phyloP scores from a whole-genome alignment of 1,140 invertebrate genomes.

The Lordiphosa clarofinis region DNA sequence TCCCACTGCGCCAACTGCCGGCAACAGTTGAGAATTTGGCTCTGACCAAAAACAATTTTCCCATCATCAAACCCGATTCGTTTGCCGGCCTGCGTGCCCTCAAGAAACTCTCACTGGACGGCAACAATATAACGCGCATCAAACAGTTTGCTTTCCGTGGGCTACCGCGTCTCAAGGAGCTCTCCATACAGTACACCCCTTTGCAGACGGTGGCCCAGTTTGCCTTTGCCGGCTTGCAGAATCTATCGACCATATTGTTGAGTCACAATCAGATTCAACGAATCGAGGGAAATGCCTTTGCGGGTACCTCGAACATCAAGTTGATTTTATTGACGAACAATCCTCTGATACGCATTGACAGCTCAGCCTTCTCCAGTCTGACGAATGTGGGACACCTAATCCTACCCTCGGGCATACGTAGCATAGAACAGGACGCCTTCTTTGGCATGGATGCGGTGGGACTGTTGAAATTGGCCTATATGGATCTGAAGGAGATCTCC shows the following conservation, averaged over 20 bases:
- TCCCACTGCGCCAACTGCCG: slow-evolving; percentile 86
- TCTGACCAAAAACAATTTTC: slow-evolving; percentile 89
- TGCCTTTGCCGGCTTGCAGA: slow-evolving; percentile 90
- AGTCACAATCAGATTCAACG: slow-evolving; percentile 89
- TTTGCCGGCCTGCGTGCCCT: slow-evolving; percentile 86
- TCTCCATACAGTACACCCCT: slow-evolving; percentile 91
- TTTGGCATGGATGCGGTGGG: slow-evolving; percentile 89
- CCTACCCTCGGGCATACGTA: slow-evolving; percentile 87
- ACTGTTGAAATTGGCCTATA: slow-evolving; percentile 87
- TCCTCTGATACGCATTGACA: slow-evolving; percentile 86
- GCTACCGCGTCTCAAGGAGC: slow-evolving; percentile 85
- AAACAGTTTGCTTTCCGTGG: slow-evolving; percentile 91
- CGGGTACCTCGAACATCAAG: slow-evolving; percentile 89
- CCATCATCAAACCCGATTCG: slow-evolving; percentile 88
- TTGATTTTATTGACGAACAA: slow-evolving; percentile 88
- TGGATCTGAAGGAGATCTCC: slow-evolving; percentile 87
- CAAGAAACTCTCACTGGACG: slow-evolving; percentile 87
- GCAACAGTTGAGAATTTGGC: slow-evolving; percentile 89
- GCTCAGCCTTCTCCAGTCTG: slow-evolving; percentile 88
- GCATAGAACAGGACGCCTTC: slow-evolving; percentile 88
- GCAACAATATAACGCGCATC: slow-evolving; percentile 89
- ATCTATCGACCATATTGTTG: slow-evolving; percentile 87
- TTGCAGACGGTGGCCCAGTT: slow-evolving; percentile 87
- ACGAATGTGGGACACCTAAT: slow-evolving; percentile 88
- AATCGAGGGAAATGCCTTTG: slow-evolving; percentile 90